phyloP scores from a whole-genome alignment of 2,888 invertebrate species.

The Oxycera nigricornis region DNA sequence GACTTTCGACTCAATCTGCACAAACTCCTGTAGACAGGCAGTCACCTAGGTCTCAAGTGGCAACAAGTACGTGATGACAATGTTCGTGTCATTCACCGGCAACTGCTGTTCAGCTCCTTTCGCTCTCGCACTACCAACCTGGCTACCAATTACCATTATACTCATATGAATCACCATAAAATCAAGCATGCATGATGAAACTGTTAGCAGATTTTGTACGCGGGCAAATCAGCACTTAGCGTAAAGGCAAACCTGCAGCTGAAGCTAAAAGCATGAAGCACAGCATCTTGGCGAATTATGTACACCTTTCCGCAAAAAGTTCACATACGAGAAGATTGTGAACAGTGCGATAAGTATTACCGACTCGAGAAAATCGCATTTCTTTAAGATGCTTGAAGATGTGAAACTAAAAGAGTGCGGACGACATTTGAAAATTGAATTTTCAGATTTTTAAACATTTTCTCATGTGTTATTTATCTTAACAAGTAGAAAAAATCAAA shows the following conservation, averaged over 20 bases:
- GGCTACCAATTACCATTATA: neutral
- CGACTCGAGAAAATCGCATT: too few relatives aligned
- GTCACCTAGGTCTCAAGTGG: conserved; percentile 17
- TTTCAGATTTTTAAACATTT: too few relatives aligned
- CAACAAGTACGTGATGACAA: conserved; percentile 27
- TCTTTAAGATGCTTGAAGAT: too few relatives aligned
- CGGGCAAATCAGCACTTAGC: neutral
- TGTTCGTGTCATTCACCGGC: conserved; percentile 19
- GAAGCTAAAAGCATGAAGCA: neutral
- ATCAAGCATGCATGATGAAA: neutral
- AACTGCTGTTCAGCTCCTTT: neutral
- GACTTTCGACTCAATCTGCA: neutral
- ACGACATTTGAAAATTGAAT: too few relatives aligned
- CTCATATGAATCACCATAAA: neutral
- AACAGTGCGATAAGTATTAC: too few relatives aligned
- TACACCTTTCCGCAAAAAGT: neutral
- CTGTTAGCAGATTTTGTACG: neutral
- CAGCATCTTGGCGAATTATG: neutral
- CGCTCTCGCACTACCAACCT: too few relatives aligned
- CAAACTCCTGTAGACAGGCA: neutral
- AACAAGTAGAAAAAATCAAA: too few relatives aligned
- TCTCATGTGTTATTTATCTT: too few relatives aligned
- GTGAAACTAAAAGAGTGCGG: too few relatives aligned
- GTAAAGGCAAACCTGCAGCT: neutral
- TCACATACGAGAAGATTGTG: too few relatives aligned